phyloP scores from a whole-genome alignment of 2,888 invertebrate species.

The Bembecia ichneumoniformis region DNA sequence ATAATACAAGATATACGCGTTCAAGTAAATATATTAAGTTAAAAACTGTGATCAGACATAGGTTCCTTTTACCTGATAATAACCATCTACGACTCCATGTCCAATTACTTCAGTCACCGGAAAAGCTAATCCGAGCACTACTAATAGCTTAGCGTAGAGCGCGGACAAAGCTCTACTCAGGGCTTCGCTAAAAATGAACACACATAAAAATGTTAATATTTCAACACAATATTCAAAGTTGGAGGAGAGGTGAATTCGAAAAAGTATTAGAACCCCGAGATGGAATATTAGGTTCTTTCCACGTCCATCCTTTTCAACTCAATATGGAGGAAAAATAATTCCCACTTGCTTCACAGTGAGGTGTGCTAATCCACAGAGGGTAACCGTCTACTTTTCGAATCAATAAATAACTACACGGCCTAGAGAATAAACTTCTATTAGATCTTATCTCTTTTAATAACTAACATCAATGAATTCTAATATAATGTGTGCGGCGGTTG shows the following conservation, averaged over 20 bases:
- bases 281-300: neutral
- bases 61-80: conserved; percentile 74
- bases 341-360: conserved; percentile 1
- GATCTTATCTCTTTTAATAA: too few species aligned
- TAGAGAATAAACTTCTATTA: too few species aligned
- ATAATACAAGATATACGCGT: too few species aligned
- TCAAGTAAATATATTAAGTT: too few species aligned
- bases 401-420: too few species aligned
- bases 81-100: conserved; percentile 79
- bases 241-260: neutral
- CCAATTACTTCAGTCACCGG: conserved; percentile 91
- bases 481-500: too few species aligned
- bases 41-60: too few species aligned
- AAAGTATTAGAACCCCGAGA: too few species aligned
- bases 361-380: conserved; percentile 15
- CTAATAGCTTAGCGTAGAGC: conserved; percentile 87
- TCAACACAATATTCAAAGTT: too few species aligned
- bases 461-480: too few species aligned
- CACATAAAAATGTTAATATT: neutral
- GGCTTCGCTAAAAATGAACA: conserved; percentile 72
- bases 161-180: conserved; percentile 82
- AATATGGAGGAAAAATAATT: neutral
- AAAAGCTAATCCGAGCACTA: conserved; percentile 87
- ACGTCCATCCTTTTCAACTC: neutral
- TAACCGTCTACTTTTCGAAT: too few species aligned